Base-by-base conservation (phyloP, 37 sponge, comb jelly and placozoan species). In the Spongilla lacustris region DNA sequence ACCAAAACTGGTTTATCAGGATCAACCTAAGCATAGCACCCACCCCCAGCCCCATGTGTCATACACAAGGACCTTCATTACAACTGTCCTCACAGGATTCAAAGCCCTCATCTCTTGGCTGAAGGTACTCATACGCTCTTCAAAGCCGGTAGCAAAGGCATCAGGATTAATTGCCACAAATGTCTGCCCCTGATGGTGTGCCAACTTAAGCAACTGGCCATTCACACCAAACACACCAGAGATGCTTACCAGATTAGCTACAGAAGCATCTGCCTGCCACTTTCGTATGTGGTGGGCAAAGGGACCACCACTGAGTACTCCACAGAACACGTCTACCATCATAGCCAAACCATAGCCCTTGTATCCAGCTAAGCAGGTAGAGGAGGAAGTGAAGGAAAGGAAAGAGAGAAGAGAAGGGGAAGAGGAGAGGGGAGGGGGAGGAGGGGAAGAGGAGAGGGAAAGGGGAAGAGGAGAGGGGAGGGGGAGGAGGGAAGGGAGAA, bases 301-400 rank as follows among this genome's bases (percentile, higher is more conserved):
- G 8, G 87, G 71, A 4, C 96, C 89, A 0, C 95, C 98, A 37
- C 94, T 74, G 46, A 97, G 80, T 26, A 95, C 82, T 19, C 98
- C 98, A 78, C 98, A 92, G 48, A 97, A 71, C 66, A 94, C 70
- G 69, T 97, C 98, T 73, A 97, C 98, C 94, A 93, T 95, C 80
- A 89, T 91, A 31, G 86, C 92, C 74, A 97, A 84, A 2, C 96
- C 98, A 69, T 95, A 95, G 29, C 98, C 98, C 67, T 97, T 97
- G 88, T 97, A 97, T 19, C 98, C 98, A 73, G 83, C 88, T 77
- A 41, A 11, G 30, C 4, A n/a, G 31, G 46, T 19, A 13, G 66
- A 6, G 3, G 26, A 31, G n/a, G 24, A 11, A 10, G 12, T 12
- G 12, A 10, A 35, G 25, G n/a, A 10, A 4, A 81, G 22, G 72